Conservation (phyloP, 2,113 vertebrate genomes). For the Pluvialis apricaria region DNA sequence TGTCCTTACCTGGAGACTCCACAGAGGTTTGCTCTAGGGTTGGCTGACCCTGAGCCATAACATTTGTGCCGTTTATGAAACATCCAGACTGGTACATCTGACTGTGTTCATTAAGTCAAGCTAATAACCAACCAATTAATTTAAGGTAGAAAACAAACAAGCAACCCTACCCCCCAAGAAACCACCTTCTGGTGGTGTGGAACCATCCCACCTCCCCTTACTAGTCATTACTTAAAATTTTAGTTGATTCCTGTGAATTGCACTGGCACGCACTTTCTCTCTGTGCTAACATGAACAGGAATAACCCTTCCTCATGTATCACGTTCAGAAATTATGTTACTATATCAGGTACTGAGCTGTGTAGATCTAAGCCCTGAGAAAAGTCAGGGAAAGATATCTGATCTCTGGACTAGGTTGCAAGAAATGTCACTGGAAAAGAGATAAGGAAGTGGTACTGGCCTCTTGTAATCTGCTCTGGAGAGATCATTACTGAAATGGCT, state of each 20-base stretch:
- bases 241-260: background rate
- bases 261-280: fast-evolving
- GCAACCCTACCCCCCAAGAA: fast-evolving
- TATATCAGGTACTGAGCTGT: background rate
- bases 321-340: background rate
- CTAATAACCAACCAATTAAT: background rate
- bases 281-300: fast-evolving
- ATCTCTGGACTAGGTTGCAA: background rate
- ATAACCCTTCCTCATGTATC: background rate
- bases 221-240: background rate
- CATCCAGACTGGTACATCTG: background rate
- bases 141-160: background rate
- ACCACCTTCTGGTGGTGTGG: fast-evolving
- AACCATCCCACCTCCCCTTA: background rate
- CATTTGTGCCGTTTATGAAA: background rate
- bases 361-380: background rate
- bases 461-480: background rate
- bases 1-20: background rate
- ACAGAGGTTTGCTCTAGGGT: background rate
- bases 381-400: background rate
- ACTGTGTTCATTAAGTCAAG: background rate
- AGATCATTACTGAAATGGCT: background rate
- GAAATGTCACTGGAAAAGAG: background rate
- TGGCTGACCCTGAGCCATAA: background rate
- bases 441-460: background rate